Conservation (phyloP, 2,113 vertebrate species). For the Saccopteryx leptura region DNA sequence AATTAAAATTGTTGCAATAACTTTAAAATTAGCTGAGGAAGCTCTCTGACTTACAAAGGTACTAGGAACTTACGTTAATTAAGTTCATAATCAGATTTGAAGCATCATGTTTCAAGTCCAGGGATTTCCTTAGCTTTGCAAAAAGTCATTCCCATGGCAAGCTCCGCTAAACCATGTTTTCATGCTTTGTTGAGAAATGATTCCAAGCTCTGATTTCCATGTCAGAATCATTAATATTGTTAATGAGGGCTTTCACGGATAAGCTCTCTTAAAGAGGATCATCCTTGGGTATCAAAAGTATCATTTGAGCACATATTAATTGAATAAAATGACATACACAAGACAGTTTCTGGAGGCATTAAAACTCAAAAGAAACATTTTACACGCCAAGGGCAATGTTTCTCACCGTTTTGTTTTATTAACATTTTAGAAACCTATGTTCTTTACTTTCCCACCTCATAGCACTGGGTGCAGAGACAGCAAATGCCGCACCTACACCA, state of each 20-base stretch:
- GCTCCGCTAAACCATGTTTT: constrained; percentile 83
- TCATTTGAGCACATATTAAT: constrained; percentile 78
- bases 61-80: constrained; percentile 84
- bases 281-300: constrained; percentile 79
- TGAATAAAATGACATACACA: constrained; percentile 75
- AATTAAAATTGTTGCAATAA: constrained; percentile 59
- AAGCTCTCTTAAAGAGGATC: constrained; percentile 85
- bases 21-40: constrained; percentile 82
- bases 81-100: constrained; percentile 88
- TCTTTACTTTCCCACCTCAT: not conserved
- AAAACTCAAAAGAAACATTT: constrained; percentile 29
- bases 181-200: constrained; percentile 84
- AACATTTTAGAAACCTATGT: not conserved
- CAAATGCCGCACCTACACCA: not conserved
- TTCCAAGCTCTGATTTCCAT: constrained; percentile 85
- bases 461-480: not conserved
- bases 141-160: constrained; percentile 75
- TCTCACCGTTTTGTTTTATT: constrained; percentile 57
- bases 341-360: constrained; percentile 70
- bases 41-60: constrained; percentile 76
- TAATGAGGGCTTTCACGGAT: constrained; percentile 85
- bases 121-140: constrained; percentile 81
- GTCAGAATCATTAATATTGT: constrained; percentile 84
- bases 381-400: not conserved
- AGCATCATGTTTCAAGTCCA: constrained; percentile 81